Conservation (phyloP, 2,113 vertebrate species). For the Hemiprocne comata region DNA sequence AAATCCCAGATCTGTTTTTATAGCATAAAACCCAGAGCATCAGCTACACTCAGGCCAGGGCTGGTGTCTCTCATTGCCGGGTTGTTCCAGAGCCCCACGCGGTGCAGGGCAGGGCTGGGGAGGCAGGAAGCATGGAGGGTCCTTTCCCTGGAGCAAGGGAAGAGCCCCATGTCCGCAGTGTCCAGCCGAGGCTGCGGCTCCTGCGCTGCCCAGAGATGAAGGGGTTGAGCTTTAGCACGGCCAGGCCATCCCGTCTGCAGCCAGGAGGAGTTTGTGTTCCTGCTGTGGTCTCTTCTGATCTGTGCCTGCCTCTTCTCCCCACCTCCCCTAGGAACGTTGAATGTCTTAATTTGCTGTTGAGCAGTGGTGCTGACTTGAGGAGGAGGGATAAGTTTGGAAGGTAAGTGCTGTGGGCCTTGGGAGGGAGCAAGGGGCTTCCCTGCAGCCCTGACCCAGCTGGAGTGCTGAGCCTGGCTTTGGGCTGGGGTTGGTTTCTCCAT, state of each 20-base stretch:
- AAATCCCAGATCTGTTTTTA: neutral
- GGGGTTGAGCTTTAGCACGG: accelerated
- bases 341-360: constrained; percentile 94
- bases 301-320: neutral
- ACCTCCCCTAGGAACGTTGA: constrained; percentile 84
- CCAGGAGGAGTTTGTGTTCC: neutral
- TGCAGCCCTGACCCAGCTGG: neutral
- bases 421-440: neutral
- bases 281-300: neutral
- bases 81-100: neutral
- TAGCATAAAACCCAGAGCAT: neutral
- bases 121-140: neutral
- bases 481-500: neutral
- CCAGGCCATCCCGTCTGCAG: neutral
- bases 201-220: neutral
- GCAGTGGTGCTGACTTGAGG: constrained; percentile 86
- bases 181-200: neutral
- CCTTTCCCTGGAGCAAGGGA: neutral
- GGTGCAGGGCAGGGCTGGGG: accelerated
- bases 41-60: neutral
- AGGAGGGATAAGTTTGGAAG: constrained; percentile 91
- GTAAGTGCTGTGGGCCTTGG: constrained; percentile 41
- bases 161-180: neutral
- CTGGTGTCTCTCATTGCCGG: neutral
- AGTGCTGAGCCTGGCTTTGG: neutral